Percentiles rank a stretch among this genome's conserved stretches.
Conservation (phyloP, 1,140 invertebrate species). For the Ceratoteleas bidentatus region DNA sequence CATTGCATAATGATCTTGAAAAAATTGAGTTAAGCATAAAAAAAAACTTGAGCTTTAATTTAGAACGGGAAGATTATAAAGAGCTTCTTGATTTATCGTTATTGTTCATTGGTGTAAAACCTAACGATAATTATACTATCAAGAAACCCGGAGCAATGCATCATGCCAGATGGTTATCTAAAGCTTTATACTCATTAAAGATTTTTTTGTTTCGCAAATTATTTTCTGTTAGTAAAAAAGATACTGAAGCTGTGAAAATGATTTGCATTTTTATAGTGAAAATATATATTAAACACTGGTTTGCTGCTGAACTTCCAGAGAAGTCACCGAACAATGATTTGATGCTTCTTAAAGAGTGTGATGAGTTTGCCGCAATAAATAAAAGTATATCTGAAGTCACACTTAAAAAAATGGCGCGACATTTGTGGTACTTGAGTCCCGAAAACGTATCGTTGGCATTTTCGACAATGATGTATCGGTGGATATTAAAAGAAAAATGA, state of each 20-base stretch:
- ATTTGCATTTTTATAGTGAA: conserved; percentile 8
- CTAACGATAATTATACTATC: conserved; percentile 11
- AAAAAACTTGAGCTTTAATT: conserved; percentile 10
- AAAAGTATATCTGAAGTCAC: conserved; percentile 9
- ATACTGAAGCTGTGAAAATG: background rate
- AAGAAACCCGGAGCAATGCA: conserved; percentile 9
- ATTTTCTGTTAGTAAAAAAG: conserved; percentile 1
- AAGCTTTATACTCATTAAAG: conserved; percentile 9
- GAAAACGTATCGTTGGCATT: conserved; percentile 23
- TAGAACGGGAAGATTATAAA: conserved; percentile 14
- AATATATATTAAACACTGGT: conserved; percentile 11
- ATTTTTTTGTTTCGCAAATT: conserved; percentile 3
- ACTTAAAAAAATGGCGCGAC: conserved; percentile 13
- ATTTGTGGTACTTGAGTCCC: conserved; percentile 17
- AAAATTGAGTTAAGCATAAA: conserved; percentile 1
- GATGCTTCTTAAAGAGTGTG: conserved; percentile 1
- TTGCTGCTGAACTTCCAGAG: background rate
- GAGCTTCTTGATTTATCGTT: conserved; percentile 2
- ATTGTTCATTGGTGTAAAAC: conserved; percentile 13
- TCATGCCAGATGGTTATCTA: conserved; percentile 9
- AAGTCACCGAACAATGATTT: conserved; percentile 4
- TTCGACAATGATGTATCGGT: conserved; percentile 8
- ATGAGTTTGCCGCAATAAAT: background rate
- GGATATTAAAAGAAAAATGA: conserved; percentile 4
- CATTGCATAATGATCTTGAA: conserved; percentile 5